Evolutionary conservation across 2,797 vertebrate genomes (phyloP), one percentile per base, ranked within the genome.

Genomic region (Anolis apletophallus): DNA sequence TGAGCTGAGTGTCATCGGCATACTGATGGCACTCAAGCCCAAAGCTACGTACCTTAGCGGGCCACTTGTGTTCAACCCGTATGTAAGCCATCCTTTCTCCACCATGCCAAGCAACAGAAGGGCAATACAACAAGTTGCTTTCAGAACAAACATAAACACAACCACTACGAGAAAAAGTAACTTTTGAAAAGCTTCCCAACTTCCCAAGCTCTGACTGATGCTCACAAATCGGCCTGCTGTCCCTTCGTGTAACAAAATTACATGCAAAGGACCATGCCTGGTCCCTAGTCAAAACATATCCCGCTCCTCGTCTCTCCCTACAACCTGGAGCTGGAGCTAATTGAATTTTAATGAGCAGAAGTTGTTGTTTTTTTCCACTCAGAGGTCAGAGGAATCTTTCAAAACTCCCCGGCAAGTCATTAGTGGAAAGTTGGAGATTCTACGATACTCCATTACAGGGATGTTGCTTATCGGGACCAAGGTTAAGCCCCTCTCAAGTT

Each of bases 321-420:
- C 84, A 95, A 77, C 81, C 77, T 36, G 23, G 26, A 67, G 26
- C 40, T 14, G 5, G 2, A 94, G 88, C 94, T 91, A 93, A 94
- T 81, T 76, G 87, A 94, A 95, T 94, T 95, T 92, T 90, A 95
- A 96, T 67, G 46, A 94, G 93, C 92, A 94, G 95, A 97, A 96
- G 94, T 94, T 68, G 0, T 87, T 93, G n/a, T 92, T 40, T 40
- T 40, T 2, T 40, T 86, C 92, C 92, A 76, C 72, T 83, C 89
- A 80, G 90, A 85, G 86, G 92, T 29, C 61, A 80, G 32, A 40
- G 85, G 91, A 91, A 79, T 13, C 11, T 16, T 81, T 85, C 67
- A 54, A 85, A 78, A 80, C 1, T 50, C 69, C 79, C 71, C 76
- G 55, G 29, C 21, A 55, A 83, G 61, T 46, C 26, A 26, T 8